phyloP scores from a whole-genome alignment of 2,888 invertebrate genomes.

The Thysanoteuthis rhombus region DNA sequence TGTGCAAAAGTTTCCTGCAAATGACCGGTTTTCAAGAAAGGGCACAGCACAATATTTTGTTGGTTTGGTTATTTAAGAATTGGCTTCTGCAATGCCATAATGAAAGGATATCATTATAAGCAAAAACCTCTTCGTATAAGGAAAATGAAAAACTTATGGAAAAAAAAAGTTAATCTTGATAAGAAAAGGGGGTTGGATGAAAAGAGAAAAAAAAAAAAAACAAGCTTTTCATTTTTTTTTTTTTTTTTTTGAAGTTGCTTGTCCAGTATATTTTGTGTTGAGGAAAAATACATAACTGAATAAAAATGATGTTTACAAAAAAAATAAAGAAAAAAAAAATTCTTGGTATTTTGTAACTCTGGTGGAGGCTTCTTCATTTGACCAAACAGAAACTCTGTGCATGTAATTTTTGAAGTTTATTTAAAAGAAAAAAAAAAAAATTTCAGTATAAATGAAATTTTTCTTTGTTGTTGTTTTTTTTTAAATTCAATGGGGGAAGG shows the following conservation, averaged over 20 bases:
- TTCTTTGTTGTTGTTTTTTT: not conserved
- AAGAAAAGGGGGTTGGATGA: not conserved
- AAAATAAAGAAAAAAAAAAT: not conserved
- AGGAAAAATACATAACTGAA: not conserved
- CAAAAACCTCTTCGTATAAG: too few relatives aligned
- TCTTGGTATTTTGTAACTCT: not conserved
- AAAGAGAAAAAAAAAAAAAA: not conserved
- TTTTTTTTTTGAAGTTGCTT: not conserved
- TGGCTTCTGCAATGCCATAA: not conserved
- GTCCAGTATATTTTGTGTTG: slow-evolving; percentile 12
- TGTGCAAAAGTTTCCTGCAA: too few relatives aligned
- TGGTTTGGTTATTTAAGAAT: not conserved
- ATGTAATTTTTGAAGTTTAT: not conserved
- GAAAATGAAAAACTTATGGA: too few relatives aligned
- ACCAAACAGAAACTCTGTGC: not conserved
- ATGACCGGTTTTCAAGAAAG: too few relatives aligned
- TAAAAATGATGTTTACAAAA: not conserved
- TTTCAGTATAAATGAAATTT: not conserved
- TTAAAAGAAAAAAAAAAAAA: not conserved
- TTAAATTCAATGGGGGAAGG: not conserved
- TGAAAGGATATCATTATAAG: too few relatives aligned
- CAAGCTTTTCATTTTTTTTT: not conserved
- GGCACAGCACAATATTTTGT: not conserved
- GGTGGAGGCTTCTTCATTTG: not conserved
- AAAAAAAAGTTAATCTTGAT: too few relatives aligned